Base-by-base conservation (phyloP, 2,888 invertebrate genomes). In the Dicycla oo region DNA sequence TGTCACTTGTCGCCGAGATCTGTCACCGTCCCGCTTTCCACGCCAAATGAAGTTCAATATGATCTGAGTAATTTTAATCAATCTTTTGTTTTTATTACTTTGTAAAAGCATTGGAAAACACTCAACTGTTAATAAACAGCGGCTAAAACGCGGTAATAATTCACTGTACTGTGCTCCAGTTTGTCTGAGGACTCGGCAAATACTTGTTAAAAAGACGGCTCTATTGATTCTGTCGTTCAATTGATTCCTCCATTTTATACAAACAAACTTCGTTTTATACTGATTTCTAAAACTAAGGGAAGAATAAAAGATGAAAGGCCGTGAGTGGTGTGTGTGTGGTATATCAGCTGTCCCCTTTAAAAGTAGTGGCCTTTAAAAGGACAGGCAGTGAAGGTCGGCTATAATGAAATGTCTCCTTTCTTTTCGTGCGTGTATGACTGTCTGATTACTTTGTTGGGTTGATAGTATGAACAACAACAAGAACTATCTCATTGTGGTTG, bases 131-230 rank as follows among this genome's bases (percentile, higher is more conserved):
- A 18, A 20, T 34, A 15, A 54, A 61, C 5, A 15, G 10, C 0
- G 3, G 34, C 18, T 13, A 53, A 45, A 53, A 38, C 0, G 34
- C 7, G 5, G 43, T 60, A 3, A 26, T 45, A 13, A 56, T 65
- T 70, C 34, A 47, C 11, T 23, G 13, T 23, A 40, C 54, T 38
- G 23, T 51, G 40, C 26, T 26, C 26, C 18, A 63, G 23, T 58
- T 67, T 13, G 15, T 69, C 40, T 4, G n/a, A 79, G 47, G 26
- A 15, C 62, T 70, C 18, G 11, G 23, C 20, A 74, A 82, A 74
- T 20, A 65, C 40, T 82, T 49, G 61, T 56, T 70, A 71, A 68
- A 77, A 77, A 64, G 67, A 34, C 45, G 23, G 23, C 45, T 10
- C 23, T 67, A 60, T 68, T 69, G 61, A 72, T 77, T 64, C 7